phyloP scores from a whole-genome alignment of 2,113 vertebrate species.

The Colius striatus region DNA sequence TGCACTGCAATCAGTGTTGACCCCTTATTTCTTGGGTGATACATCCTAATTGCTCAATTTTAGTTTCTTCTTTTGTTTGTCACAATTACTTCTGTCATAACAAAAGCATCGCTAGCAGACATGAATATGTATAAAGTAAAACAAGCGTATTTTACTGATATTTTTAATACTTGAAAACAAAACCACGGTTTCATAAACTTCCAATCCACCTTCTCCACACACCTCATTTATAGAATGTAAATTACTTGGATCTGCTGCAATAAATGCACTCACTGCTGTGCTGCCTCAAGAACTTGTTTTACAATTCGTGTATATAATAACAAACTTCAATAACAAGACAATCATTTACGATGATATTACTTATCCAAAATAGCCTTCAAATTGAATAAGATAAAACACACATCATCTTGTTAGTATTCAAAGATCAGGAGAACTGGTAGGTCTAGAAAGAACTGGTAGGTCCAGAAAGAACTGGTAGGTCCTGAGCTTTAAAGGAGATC shows the following conservation, averaged over 20 bases:
- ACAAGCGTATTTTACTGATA: neutral
- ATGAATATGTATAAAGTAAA: neutral
- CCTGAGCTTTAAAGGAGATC: conserved; percentile 36
- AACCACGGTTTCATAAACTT: neutral
- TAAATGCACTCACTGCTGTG: neutral
- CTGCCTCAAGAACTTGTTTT: neutral
- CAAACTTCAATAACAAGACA: neutral
- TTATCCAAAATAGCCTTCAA: conserved; percentile 7
- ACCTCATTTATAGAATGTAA: neutral
- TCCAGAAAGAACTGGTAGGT: conserved; percentile 42
- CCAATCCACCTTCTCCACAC: neutral
- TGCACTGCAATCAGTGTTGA: neutral
- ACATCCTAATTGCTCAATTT: neutral
- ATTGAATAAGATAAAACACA: conserved; percentile 22
- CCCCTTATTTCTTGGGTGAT: neutral
- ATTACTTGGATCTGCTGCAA: neutral
- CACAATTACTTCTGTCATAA: neutral
- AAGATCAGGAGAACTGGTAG: conserved; percentile 42
- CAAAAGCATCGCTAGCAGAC: neutral
- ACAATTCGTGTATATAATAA: neutral
- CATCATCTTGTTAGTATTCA: conserved; percentile 8
- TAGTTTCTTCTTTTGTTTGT: neutral
- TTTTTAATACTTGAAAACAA: neutral
- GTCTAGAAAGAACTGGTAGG: conserved; percentile 46
- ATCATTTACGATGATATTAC: conserved; percentile 10